phyloP scores from a whole-genome alignment of 2,113 vertebrate species.

The Podiceps cristatus region DNA sequence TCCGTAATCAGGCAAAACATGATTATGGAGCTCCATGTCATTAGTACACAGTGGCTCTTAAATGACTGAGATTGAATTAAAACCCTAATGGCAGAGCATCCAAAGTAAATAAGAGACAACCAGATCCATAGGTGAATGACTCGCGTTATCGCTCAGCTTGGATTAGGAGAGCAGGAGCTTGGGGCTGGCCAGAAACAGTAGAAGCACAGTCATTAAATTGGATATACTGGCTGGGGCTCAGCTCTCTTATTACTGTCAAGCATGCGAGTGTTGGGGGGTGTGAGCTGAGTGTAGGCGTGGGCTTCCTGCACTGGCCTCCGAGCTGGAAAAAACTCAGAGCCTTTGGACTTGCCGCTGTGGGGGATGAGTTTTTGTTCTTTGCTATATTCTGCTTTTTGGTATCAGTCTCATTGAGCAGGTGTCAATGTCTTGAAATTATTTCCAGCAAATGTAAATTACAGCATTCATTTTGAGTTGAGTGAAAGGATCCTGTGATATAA shows the following conservation, averaged over 20 bases:
- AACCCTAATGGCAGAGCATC: slow-evolving; percentile 36
- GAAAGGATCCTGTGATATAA: background rate
- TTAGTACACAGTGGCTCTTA: slow-evolving; percentile 55
- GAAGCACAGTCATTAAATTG: slow-evolving; percentile 17
- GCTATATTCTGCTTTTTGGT: background rate
- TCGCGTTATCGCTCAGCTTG: background rate
- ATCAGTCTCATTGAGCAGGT: background rate
- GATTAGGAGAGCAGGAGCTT: slow-evolving; percentile 33
- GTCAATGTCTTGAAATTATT: background rate
- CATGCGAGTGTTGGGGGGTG: background rate
- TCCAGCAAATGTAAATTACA: background rate
- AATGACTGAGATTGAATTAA: slow-evolving; percentile 66
- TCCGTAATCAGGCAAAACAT: slow-evolving; percentile 46
- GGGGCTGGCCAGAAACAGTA: slow-evolving; percentile 17
- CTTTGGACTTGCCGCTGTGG: background rate
- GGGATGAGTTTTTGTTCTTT: background rate
- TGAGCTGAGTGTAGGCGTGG: background rate
- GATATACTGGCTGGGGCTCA: slow-evolving; percentile 12
- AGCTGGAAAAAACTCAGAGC: background rate
- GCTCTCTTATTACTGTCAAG: background rate
- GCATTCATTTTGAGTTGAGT: background rate
- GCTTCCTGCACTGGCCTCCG: background rate
- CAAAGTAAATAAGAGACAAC: slow-evolving; percentile 12
- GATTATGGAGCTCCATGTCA: slow-evolving; percentile 35
- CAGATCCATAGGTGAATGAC: slow-evolving; percentile 23